Evolutionary conservation across 2,797 vertebrate species (phyloP).

Genomic region (Meda fulgida): DNA sequence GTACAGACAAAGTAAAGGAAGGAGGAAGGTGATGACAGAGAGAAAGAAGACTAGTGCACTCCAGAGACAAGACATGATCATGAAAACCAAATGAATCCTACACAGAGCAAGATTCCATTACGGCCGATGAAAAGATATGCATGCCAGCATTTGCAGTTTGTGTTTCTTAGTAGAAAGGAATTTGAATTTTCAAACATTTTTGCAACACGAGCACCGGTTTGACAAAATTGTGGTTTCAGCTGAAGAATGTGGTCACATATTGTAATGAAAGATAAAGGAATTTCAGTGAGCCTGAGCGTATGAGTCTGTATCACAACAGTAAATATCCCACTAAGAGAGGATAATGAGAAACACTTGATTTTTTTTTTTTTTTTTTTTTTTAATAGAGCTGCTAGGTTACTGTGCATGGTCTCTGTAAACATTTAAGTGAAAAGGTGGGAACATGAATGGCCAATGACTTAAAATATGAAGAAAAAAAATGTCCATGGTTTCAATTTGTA

Average conservation of each 20-base stretch:
- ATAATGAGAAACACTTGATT: neutral
- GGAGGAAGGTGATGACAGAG: slow-evolving; percentile 29
- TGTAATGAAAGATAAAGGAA: neutral
- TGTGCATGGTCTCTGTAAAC: neutral
- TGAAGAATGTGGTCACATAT: neutral
- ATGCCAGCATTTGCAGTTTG: neutral
- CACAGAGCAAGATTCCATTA: neutral
- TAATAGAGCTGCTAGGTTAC: neutral
- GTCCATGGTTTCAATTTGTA: neutral
- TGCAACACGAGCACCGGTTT: neutral
- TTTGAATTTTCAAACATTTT: neutral
- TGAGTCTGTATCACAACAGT: neutral
- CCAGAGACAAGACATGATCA: slow-evolving; percentile 28
- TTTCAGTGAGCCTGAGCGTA: neutral
- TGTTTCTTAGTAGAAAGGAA: slow-evolving; percentile 1
- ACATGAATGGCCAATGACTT: neutral
- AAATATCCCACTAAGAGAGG: neutral
- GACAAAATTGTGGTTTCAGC: slow-evolving; percentile 16
- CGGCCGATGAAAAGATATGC: neutral
- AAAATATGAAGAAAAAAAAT: neutral
- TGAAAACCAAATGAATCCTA: slow-evolving; percentile 28
- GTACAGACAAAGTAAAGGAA: slow-evolving; percentile 3
- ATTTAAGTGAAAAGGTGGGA: slow-evolving; percentile 5
- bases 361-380: neutral
- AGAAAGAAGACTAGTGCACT: slow-evolving; percentile 7